Conservation (phyloP, 2,888 invertebrate genomes). For the Perdita meconis region DNA sequence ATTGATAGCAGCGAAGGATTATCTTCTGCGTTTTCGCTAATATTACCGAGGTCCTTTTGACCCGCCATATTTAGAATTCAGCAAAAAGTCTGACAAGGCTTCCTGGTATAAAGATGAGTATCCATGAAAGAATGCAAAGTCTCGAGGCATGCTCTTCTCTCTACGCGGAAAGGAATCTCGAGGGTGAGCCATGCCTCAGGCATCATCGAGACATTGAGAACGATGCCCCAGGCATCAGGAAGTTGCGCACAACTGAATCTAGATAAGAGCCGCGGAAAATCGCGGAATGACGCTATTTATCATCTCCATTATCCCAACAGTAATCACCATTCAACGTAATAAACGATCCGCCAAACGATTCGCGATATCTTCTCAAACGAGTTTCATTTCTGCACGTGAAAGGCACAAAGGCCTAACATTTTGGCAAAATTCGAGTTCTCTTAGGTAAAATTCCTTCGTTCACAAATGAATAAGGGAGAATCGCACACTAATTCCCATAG, state of each 20-base stretch:
- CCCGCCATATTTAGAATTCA: slow-evolving; percentile 17
- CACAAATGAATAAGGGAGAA: too few relatives aligned
- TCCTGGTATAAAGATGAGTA: slow-evolving; percentile 75
- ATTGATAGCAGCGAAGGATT: too few relatives aligned
- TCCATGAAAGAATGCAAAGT: slow-evolving; percentile 78
- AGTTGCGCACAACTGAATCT: slow-evolving; percentile 38
- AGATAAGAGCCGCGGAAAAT: slow-evolving; percentile 33
- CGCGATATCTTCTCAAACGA: too few relatives aligned
- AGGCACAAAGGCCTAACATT: too few relatives aligned
- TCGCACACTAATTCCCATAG: too few relatives aligned
- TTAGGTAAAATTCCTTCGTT: too few relatives aligned
- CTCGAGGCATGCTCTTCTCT: slow-evolving; percentile 72
- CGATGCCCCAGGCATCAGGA: slow-evolving; percentile 62
- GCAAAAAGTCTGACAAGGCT: slow-evolving; percentile 67
- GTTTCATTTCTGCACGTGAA: too few relatives aligned
- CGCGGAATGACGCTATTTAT: slow-evolving; percentile 12
- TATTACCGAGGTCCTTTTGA: slow-evolving; percentile 34
- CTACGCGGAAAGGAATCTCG: slow-evolving; percentile 81
- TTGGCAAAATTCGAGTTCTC: too few relatives aligned
- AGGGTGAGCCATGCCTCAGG: slow-evolving; percentile 76
- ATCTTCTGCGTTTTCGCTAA: too few relatives aligned
- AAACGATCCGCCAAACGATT: too few relatives aligned
- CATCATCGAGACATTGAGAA: slow-evolving; percentile 67
- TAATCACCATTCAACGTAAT: too few relatives aligned
- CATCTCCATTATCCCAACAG: too few relatives aligned